phyloP scores from a whole-genome alignment of 2,113 vertebrate genomes.

The Pelodiscus sinensis region DNA sequence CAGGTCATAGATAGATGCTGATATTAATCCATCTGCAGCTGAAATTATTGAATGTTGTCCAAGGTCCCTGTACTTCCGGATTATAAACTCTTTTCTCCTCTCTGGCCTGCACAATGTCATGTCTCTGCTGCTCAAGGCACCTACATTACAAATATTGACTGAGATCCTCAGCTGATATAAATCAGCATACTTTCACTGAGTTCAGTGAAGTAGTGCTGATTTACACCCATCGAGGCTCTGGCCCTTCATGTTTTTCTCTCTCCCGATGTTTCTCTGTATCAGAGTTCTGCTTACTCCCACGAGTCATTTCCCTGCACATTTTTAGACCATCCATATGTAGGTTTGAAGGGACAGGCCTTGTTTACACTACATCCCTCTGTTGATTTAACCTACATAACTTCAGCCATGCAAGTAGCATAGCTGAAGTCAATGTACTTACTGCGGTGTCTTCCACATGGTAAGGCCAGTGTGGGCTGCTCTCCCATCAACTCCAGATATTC shows the following conservation, averaged over 20 bases:
- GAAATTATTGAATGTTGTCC: conserved; percentile 8
- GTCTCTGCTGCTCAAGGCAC: not conserved
- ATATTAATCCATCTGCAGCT: not conserved
- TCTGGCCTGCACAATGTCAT: conserved; percentile 4
- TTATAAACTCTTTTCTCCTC: not conserved
- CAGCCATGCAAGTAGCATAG: too few relatives aligned
- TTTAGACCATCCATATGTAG: not conserved
- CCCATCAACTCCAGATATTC: too few relatives aligned
- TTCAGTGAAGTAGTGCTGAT: not conserved
- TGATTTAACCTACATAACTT: too few relatives aligned
- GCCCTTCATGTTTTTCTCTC: not conserved
- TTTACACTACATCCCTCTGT: too few relatives aligned
- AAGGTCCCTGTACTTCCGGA: not conserved
- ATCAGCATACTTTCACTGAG: not conserved
- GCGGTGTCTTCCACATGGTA: too few relatives aligned
- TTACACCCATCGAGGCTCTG: not conserved
- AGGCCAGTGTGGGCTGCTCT: too few relatives aligned
- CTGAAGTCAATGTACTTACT: too few relatives aligned
- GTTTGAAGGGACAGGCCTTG: not conserved
- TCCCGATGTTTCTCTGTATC: conserved; percentile 25
- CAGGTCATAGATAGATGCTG: not conserved
- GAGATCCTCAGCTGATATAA: not conserved
- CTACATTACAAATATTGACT: not conserved
- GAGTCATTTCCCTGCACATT: not conserved
- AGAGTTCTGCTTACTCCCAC: not conserved